These are phyloP conservation scores for Tautogolabrus adspersus DNA, from an alignment of 2,113 vertebrate species.

Conservation along the genomic window DNA sequence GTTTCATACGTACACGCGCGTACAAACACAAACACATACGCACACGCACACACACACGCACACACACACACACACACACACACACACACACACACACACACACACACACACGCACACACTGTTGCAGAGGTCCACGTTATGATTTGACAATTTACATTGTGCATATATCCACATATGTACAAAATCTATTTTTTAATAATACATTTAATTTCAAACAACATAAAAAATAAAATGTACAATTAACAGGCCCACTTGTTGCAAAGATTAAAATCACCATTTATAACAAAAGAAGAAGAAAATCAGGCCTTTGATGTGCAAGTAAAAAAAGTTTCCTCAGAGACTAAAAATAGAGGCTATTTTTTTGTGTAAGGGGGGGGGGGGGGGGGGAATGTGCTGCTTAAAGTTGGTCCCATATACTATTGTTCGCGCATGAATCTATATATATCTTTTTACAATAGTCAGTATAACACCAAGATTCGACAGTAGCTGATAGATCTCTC, in stretches of 20 bases:
- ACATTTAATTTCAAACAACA: slow-evolving; percentile 65
- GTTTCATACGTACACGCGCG: slow-evolving; percentile 39
- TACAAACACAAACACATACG: neutral
- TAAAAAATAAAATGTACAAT: slow-evolving; percentile 28
- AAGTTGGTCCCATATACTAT: slow-evolving; percentile 79
- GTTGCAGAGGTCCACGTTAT: slow-evolving; percentile 63
- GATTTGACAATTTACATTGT: slow-evolving; percentile 74
- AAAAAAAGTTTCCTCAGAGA: slow-evolving; percentile 65
- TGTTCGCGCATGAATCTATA: slow-evolving; percentile 74
- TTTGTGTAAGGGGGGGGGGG: slow-evolving; percentile 43
- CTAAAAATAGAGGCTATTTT: slow-evolving; percentile 78
- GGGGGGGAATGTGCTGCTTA: slow-evolving; percentile 62
- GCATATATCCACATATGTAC: slow-evolving; percentile 79
- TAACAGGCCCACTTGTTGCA: slow-evolving; percentile 43
- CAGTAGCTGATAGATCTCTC: slow-evolving; percentile 75
- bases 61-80: neutral
- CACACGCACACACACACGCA: neutral
- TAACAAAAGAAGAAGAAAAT: slow-evolving; percentile 24
- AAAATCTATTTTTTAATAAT: slow-evolving; percentile 64
- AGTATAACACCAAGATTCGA: slow-evolving; percentile 79
- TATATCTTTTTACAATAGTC: slow-evolving; percentile 79
- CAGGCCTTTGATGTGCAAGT: slow-evolving; percentile 67
- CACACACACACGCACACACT: neutral
- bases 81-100: slow-evolving; percentile 21
- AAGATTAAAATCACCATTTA: slow-evolving; percentile 24